Evolutionary conservation across 2,888 invertebrate species (phyloP), one percentile per base, ranked within the genome.

Genomic region (Xylota sylvarum): DNA sequence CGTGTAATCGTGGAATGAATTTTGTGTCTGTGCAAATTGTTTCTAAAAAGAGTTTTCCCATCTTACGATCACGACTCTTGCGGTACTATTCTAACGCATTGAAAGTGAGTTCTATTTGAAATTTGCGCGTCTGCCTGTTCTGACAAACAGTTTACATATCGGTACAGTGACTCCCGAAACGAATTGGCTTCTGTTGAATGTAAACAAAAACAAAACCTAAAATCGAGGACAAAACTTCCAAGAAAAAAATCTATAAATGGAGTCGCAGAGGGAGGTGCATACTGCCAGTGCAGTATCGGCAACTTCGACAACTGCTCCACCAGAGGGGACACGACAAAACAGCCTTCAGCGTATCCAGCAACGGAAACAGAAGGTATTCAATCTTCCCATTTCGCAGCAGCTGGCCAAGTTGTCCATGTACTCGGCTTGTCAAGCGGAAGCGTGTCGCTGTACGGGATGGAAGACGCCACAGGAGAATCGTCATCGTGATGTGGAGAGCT

Each of bases 361-460:
- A 88, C 94, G 96, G 65, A 98, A 97, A 90, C 89, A 89, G 46
- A 90, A 88, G 55, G 88, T 89, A 14, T 89, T 88, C 40, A 88
- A 88, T 79, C 76, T 90, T 5, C 89, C 89, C 0, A 73, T 88
- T 14, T 69, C 83, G 0, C 89, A 90, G 79, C 89, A 89, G 79
- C 79, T 89, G 67, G 89, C 89, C 2, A 89, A 89, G 65, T 46
- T 90, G 14, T 88, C 90, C 4, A 89, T 89, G 89, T 89, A 89
- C 65, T 89, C 89, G 0, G 81, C 88, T 0, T 90, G 90, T 52
- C 89, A 91, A 84, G 84, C 78, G 4, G 83, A 93, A 17, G 62
- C 50, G 2, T 98, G 98, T 92, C 95, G 94, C 79, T 98, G 98
- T 91, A 96, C 95, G 90, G 97, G 98, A 0, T 98, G 97, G 97